These are phyloP conservation scores for Acholoe squamosa DNA, from an alignment of 2,888 invertebrate genomes.

Conservation along the genomic window DNA sequence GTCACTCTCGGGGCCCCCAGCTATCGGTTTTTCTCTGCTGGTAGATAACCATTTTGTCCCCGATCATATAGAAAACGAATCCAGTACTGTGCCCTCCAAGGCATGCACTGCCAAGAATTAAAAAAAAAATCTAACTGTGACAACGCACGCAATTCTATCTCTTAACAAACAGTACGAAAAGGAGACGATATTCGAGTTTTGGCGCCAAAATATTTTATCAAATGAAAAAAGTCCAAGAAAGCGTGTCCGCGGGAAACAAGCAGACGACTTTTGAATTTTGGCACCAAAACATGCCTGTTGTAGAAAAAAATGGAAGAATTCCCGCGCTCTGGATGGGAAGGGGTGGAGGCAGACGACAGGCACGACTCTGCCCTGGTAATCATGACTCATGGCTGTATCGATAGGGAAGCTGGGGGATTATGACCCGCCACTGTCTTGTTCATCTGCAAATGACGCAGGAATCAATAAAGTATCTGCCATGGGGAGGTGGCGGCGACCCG, in stretches of 20 bases:
- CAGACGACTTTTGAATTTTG: slow-evolving; percentile 7
- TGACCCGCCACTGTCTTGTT: slow-evolving; percentile 56
- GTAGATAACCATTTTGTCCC: background rate
- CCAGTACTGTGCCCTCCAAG: background rate
- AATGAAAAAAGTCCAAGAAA: no score
- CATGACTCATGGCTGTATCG: slow-evolving; percentile 59
- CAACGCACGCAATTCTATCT: background rate
- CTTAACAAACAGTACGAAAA: background rate
- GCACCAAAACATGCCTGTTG: background rate
- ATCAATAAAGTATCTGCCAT: slow-evolving; percentile 53
- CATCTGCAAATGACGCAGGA: slow-evolving; percentile 58
- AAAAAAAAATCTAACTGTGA: background rate
- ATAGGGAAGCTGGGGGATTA: slow-evolving; percentile 54
- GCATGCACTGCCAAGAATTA: background rate
- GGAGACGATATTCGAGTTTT: no score
- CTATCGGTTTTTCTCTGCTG: background rate
- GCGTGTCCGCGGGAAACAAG: background rate
- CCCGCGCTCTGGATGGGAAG: background rate
- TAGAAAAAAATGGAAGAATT: background rate
- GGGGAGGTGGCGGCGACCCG: slow-evolving; percentile 15
- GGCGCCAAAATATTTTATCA: no score
- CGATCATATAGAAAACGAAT: background rate
- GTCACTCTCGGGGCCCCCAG: background rate
- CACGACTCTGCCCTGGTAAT: slow-evolving; percentile 30
- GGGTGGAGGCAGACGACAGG: background rate